Evolutionary conservation across 2,113 vertebrate species (phyloP).

Genomic region (Strix uralensis): DNA sequence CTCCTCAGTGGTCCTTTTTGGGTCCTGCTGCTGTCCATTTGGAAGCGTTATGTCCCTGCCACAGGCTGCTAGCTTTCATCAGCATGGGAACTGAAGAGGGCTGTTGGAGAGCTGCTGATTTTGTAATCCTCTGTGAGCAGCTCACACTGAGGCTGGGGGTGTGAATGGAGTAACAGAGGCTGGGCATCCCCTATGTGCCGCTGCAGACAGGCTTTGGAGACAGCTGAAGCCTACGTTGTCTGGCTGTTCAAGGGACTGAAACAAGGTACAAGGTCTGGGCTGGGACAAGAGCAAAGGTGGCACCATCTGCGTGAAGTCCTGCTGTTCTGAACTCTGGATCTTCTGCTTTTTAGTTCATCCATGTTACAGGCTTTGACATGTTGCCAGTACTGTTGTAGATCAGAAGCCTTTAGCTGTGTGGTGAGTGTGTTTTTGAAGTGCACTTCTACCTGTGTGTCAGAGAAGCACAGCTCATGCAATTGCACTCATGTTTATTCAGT

Average conservation of each 20-base stretch:
- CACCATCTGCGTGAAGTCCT: accelerated
- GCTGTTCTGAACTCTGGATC: neutral
- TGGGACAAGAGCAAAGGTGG: neutral
- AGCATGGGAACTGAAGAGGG: neutral
- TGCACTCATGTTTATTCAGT: accelerated
- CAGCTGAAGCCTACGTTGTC: neutral
- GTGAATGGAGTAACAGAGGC: neutral
- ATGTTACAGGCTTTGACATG: neutral
- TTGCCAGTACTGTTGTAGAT: neutral
- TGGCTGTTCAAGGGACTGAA: neutral
- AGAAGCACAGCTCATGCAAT: neutral
- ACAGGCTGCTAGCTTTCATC: neutral
- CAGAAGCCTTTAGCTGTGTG: neutral
- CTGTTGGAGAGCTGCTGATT: neutral
- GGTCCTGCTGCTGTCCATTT: neutral
- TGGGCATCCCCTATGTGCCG: accelerated
- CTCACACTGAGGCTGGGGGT: accelerated
- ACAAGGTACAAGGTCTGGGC: neutral
- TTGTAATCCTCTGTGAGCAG: neutral
- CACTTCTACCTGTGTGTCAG: accelerated
- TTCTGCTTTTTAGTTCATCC: neutral
- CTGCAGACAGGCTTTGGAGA: neutral
- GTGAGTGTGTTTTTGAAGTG: neutral
- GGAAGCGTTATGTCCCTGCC: neutral
- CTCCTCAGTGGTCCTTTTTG: neutral